phyloP scores from a whole-genome alignment of 2,797 vertebrate species.

The Mastacembelus armatus region DNA sequence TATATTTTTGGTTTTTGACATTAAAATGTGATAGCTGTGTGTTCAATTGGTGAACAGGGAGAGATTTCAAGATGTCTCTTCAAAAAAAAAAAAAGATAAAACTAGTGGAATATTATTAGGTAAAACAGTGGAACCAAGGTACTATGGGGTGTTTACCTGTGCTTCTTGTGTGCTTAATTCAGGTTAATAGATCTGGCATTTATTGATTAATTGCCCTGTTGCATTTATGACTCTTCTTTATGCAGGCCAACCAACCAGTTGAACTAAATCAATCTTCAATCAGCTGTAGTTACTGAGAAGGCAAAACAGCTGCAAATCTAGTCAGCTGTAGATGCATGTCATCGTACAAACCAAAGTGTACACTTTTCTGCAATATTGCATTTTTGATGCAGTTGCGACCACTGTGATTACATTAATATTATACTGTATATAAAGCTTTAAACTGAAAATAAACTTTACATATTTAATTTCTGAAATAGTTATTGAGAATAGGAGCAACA shows the following conservation, averaged over 20 bases:
- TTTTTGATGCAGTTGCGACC: neutral
- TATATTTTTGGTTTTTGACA: too few species aligned
- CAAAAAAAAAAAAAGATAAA: too few species aligned
- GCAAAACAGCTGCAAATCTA: conserved; percentile 30
- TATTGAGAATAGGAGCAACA: neutral
- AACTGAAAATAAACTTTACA: neutral
- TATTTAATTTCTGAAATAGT: neutral
- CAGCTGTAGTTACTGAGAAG: conserved; percentile 22
- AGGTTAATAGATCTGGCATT: conserved; percentile 62
- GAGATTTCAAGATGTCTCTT: conserved; percentile 1
- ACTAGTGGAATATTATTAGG: neutral
- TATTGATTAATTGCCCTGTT: conserved; percentile 60
- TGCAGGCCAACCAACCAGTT: conserved; percentile 32
- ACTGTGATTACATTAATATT: neutral
- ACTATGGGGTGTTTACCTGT: neutral
- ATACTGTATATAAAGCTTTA: neutral
- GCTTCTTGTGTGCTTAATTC: conserved; percentile 29
- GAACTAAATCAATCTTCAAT: conserved; percentile 46
- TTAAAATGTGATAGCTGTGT: neutral
- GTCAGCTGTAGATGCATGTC: neutral
- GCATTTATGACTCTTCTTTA: conserved; percentile 64
- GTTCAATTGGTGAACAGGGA: neutral
- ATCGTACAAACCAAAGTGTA: neutral
- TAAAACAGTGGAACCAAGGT: neutral
- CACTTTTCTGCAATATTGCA: neutral